Evolutionary conservation across 2,797 vertebrate species (phyloP).

Genomic region (Myiothlypis coronata): DNA sequence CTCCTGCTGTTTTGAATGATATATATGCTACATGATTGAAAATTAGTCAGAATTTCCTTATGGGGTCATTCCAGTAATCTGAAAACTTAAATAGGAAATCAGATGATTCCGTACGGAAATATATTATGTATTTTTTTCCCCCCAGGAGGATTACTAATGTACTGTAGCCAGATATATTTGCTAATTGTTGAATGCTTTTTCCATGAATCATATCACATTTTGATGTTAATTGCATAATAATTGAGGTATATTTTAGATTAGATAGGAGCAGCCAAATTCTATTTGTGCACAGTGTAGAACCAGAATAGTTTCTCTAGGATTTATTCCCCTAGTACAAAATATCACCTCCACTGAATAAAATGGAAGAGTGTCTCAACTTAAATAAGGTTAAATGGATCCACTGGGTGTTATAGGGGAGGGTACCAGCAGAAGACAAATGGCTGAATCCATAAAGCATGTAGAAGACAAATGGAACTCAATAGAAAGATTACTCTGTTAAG

Average conservation of each 20-base stretch:
- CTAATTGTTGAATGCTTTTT: background rate
- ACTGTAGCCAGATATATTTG: background rate
- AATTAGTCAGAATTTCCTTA: background rate
- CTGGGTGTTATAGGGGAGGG: background rate
- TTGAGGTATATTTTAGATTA: conserved; percentile 39
- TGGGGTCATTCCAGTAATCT: background rate
- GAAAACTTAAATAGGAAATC: background rate
- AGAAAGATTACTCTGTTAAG: background rate
- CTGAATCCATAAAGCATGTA: background rate
- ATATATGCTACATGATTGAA: background rate
- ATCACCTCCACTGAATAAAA: background rate
- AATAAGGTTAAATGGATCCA: background rate
- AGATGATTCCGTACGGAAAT: background rate
- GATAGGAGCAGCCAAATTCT: background rate
- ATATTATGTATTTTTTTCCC: background rate
- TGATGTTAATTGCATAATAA: conserved; percentile 35
- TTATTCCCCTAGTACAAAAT: background rate
- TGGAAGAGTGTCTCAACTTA: background rate
- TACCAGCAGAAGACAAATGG: background rate
- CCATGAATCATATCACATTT: background rate
- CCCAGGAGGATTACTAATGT: background rate
- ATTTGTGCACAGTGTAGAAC: background rate
- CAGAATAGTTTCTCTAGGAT: background rate
- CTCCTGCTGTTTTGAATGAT: background rate
- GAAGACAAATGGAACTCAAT: background rate